Percentiles rank a stretch among this genome's conserved stretches.
These are phyloP conservation scores for Stenurella melanura DNA, from an alignment of 2,888 invertebrate genomes.

Conservation along the genomic window DNA sequence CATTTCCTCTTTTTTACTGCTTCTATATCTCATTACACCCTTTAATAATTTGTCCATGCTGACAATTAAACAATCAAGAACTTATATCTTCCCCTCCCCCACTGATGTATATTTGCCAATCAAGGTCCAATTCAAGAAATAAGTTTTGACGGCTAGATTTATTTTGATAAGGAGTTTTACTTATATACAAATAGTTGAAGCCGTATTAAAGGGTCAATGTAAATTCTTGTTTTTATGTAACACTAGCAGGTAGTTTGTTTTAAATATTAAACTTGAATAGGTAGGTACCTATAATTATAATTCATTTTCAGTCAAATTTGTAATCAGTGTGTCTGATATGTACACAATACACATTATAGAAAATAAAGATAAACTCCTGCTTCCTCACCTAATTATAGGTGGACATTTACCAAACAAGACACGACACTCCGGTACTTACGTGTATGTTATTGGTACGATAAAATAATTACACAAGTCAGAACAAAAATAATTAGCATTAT, in stretches of 20 bases:
- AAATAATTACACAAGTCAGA: no score
- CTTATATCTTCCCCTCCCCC: background rate
- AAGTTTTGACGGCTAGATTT: background rate
- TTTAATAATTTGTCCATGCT: slow-evolving; percentile 90
- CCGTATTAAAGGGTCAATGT: background rate
- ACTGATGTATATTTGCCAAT: background rate
- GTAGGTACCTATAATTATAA: no score
- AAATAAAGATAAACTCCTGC: no score
- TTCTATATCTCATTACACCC: slow-evolving; percentile 92
- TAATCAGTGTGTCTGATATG: no score
- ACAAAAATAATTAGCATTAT: background rate
- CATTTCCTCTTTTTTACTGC: slow-evolving; percentile 88
- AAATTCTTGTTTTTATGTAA: no score
- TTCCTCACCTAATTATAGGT: no score
- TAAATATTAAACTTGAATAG: background rate
- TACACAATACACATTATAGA: no score
- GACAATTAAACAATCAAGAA: slow-evolving; percentile 19
- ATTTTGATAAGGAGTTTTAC: slow-evolving; percentile 8
- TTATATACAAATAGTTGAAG: background rate
- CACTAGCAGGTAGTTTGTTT: background rate
- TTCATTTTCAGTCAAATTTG: no score
- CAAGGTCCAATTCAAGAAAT: background rate
- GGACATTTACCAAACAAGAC: no score
- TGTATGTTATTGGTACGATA: no score
- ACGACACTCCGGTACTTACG: no score